These are phyloP conservation scores for Dynastes tityus DNA, from an alignment of 2,888 invertebrate genomes.

Conservation along the genomic window DNA sequence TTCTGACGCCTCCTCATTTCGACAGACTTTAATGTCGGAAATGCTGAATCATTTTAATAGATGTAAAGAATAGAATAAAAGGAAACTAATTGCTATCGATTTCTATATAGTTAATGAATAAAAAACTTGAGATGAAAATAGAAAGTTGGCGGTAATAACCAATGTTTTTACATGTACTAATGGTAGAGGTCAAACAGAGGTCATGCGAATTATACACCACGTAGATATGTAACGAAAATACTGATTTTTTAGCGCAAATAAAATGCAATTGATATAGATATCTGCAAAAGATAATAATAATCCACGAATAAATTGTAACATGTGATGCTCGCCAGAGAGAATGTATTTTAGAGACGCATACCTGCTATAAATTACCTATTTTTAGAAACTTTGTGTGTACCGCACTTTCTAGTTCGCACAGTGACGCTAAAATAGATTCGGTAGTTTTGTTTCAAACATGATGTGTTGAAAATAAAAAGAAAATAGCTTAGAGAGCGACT, in stretches of 20 bases:
- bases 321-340: neutral
- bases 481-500: neutral
- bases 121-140: neutral
- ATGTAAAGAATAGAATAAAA: neutral
- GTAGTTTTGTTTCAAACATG: constrained; percentile 6
- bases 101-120: neutral
- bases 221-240: neutral
- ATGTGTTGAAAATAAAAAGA: constrained; percentile 14
- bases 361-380: constrained; percentile 20
- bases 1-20: neutral
- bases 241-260: too few species aligned
- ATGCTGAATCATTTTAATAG: constrained; percentile 5
- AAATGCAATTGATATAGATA: too few species aligned
- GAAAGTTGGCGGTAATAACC: too few species aligned
- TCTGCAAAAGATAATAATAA: too few species aligned
- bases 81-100: neutral
- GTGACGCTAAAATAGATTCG: constrained; percentile 17
- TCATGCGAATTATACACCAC: neutral
- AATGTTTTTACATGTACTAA: neutral
- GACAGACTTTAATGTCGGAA: neutral
- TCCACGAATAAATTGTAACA: neutral
- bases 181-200: constrained; percentile 38
- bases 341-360: constrained; percentile 2
- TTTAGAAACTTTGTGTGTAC: constrained; percentile 15
- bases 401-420: constrained; percentile 7